These are phyloP conservation scores for Globodera rostochiensis DNA, from an alignment of 1,140 invertebrate genomes.

Conservation along the genomic window DNA sequence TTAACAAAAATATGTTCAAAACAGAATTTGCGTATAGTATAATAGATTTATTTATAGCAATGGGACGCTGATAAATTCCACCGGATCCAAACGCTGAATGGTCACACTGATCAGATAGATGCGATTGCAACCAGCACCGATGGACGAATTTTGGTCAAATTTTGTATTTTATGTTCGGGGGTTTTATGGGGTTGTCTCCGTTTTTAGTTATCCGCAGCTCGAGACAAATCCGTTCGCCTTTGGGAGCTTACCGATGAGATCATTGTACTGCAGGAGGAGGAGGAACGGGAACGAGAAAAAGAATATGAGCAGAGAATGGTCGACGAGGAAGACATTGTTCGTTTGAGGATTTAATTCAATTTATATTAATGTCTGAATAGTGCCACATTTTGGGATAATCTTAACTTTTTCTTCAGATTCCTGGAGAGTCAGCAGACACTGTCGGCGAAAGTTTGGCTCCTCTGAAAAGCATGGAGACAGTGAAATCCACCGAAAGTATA, in stretches of 20 bases:
- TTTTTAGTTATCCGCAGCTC: slow-evolving; percentile 80
- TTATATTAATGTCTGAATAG: not conserved
- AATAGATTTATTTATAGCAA: slow-evolving; percentile 78
- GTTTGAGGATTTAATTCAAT: slow-evolving; percentile 6
- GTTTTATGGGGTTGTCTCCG: slow-evolving; percentile 14
- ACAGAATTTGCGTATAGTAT: too few species aligned
- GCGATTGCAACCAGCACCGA: slow-evolving; percentile 41
- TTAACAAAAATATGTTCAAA: too few species aligned
- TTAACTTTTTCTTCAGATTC: slow-evolving; percentile 44
- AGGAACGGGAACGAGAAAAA: slow-evolving; percentile 72
- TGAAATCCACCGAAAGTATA: slow-evolving; percentile 70
- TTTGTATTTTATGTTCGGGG: not conserved
- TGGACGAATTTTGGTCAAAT: slow-evolving; percentile 48
- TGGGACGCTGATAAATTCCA: slow-evolving; percentile 95
- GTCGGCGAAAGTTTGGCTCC: slow-evolving; percentile 65
- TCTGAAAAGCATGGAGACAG: slow-evolving; percentile 66
- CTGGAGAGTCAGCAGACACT: slow-evolving; percentile 64
- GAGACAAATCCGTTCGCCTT: slow-evolving; percentile 83
- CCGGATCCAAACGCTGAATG: slow-evolving; percentile 68
- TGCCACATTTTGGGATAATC: slow-evolving; percentile 71
- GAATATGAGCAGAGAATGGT: slow-evolving; percentile 59
- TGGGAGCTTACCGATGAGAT: slow-evolving; percentile 85
- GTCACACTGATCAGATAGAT: slow-evolving; percentile 70
- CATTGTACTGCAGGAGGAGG: slow-evolving; percentile 86
- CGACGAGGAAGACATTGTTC: slow-evolving; percentile 73